Percentiles rank a stretch among this genome's conserved stretches.
These are phyloP conservation scores for Panurus biarmicus DNA, from an alignment of 2,113 vertebrate species.

Conservation along the genomic window DNA sequence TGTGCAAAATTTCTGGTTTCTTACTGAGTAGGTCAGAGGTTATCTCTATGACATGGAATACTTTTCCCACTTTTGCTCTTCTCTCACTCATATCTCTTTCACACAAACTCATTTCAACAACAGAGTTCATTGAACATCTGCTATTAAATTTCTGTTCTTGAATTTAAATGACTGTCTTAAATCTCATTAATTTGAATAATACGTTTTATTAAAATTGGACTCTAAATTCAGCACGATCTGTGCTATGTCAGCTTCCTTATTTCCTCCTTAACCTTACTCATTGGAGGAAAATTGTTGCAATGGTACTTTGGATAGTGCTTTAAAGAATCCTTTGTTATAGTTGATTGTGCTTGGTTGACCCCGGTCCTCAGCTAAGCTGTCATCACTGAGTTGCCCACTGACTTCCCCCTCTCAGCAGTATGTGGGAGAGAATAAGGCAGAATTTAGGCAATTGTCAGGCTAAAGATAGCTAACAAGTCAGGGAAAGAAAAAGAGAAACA, in stretches of 20 bases:
- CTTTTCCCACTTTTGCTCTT: neutral
- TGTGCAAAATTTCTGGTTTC: neutral
- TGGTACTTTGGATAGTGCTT: neutral
- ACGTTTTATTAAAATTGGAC: neutral
- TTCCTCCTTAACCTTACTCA: neutral
- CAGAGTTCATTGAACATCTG: neutral
- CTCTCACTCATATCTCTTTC: neutral
- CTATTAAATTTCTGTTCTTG: neutral
- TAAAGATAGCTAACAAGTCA: neutral
- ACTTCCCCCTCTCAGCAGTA: neutral
- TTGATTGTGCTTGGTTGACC: neutral
- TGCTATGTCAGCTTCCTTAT: neutral
- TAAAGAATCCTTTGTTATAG: neutral
- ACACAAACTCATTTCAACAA: neutral
- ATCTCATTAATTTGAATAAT: slow-evolving; percentile 39
- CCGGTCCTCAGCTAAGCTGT: neutral
- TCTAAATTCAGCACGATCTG: neutral
- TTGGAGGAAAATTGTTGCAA: neutral
- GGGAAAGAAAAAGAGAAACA: neutral
- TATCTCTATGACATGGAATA: neutral
- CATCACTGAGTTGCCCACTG: accelerated
- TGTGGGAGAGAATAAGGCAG: neutral
- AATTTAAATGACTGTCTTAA: slow-evolving; percentile 30
- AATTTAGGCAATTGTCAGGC: neutral
- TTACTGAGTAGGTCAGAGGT: neutral